Evolutionary conservation across 2,113 vertebrate genomes (phyloP).

Genomic region (Pachycephala philippinensis): DNA sequence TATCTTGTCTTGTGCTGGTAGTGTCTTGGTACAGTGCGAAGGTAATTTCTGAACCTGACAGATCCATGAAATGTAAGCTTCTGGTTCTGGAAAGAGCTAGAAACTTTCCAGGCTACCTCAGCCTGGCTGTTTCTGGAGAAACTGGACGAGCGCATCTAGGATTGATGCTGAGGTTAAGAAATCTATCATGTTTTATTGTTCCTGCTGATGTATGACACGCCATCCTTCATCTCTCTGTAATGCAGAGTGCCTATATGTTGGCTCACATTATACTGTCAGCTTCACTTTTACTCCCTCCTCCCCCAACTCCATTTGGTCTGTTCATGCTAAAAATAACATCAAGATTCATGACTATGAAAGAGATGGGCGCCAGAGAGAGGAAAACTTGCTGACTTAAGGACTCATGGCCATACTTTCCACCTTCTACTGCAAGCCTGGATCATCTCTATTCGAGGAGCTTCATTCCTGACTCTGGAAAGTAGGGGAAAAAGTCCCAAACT

Average conservation of each 20-base stretch:
- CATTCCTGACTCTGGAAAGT: neutral
- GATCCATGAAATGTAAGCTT: neutral
- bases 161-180: constrained; percentile 59
- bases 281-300: constrained; percentile 19
- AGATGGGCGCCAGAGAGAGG: neutral
- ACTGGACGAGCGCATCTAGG: constrained; percentile 18
- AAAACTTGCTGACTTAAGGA: neutral
- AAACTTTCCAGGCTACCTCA: neutral
- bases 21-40: neutral
- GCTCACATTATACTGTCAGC: constrained; percentile 31
- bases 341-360: constrained; percentile 11
- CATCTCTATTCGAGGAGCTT: neutral
- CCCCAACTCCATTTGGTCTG: constrained; percentile 24
- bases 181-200: constrained; percentile 63
- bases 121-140: constrained; percentile 22
- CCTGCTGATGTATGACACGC: constrained; percentile 43
- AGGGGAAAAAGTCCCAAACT: neutral
- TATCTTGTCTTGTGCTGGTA: neutral
- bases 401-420: neutral
- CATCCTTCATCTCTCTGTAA: constrained; percentile 59
- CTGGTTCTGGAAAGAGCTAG: neutral
- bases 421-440: neutral
- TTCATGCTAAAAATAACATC: constrained; percentile 43
- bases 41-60: neutral
- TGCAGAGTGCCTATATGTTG: constrained; percentile 21